Base-by-base conservation (phyloP, 2,113 vertebrate species). In the Promerops cafer region DNA sequence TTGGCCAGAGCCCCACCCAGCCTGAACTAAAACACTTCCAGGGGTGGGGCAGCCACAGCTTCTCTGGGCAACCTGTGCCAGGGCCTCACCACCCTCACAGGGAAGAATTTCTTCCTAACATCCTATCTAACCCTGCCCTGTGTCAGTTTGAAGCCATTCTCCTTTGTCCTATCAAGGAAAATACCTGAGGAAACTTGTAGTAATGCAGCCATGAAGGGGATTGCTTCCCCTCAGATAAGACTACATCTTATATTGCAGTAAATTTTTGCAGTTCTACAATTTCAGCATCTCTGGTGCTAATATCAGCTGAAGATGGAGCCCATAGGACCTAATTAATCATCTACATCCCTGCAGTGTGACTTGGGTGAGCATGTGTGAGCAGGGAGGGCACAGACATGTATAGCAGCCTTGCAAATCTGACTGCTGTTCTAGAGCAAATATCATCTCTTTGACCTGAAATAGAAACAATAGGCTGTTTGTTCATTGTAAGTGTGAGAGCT, bases 311-410 rank as follows among this genome's bases (percentile, higher is more conserved):
- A 68, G 50, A 26, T 19, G 57, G 45, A 91, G 66, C 49, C 44
- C 11, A 5, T 1, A 37, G 53, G 57, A 40, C 22, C 22, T 30
- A 12, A 37, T 31, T 6, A 7, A 22, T 59, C n/a, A 0, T 5
- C 64, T n/a, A 0, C 24, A 9, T 24, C 59, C 19, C 57, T 39
- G 2, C 35, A n/a, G 16, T 1, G 1, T 9, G 56, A 10, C 8
- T 17, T 7, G 40, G 22, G 45, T 1, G 15, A 68, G n/a, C 10
- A 0, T 1, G 37, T 13, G 39, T 68, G 65, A 61, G 42, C 30
- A 6, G 53, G 14, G 10, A n/a, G 4, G 4, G 9, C 33, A 6
- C 20, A 30, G 49, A 12, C 4, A 1, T 2, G 2, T 18, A 5
- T 1, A 49, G 33, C 44, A 65, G 39, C 61, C 44, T 63, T 24